phyloP scores from a whole-genome alignment of 2,797 vertebrate genomes.

The Rhynchotus rufescens region DNA sequence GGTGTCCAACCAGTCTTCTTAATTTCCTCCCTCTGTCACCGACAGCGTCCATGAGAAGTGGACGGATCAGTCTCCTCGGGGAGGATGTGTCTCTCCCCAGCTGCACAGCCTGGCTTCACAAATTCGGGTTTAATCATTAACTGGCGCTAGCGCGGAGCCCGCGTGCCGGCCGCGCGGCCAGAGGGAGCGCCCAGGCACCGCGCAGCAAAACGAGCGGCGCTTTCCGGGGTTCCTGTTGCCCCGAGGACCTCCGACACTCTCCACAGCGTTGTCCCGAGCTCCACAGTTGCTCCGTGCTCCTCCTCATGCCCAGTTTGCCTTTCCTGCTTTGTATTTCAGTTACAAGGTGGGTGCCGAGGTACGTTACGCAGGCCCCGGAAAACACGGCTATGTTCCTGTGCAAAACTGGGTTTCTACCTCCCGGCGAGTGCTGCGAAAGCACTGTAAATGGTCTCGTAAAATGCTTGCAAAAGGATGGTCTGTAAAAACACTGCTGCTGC shows the following conservation, averaged over 20 bases:
- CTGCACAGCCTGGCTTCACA: not conserved
- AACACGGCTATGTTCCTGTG: fast-evolving
- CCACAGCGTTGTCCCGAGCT: not conserved
- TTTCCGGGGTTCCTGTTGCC: too few species aligned
- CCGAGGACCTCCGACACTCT: too few species aligned
- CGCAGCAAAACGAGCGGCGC: too few species aligned
- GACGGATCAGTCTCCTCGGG: not conserved
- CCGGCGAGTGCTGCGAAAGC: not conserved
- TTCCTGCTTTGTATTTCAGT: not conserved
- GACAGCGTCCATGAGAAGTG: not conserved
- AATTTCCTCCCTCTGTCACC: not conserved
- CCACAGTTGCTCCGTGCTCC: too few species aligned
- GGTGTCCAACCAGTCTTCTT: not conserved
- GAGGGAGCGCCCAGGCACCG: not conserved
- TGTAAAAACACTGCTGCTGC: not conserved
- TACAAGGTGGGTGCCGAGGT: not conserved
- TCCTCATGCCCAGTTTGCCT: not conserved
- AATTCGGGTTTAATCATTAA: not conserved
- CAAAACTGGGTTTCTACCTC: not conserved
- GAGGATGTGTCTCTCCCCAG: not conserved
- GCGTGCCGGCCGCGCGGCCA: not conserved
- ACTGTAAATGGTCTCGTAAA: not conserved
- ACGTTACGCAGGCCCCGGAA: not conserved
- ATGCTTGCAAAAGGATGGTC: not conserved
- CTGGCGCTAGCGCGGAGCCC: not conserved